Percentiles rank a stretch among this genome's conserved stretches.
These are phyloP conservation scores for Crotalus tigris DNA, from an alignment of 2,113 vertebrate genomes.

Conservation along the genomic window DNA sequence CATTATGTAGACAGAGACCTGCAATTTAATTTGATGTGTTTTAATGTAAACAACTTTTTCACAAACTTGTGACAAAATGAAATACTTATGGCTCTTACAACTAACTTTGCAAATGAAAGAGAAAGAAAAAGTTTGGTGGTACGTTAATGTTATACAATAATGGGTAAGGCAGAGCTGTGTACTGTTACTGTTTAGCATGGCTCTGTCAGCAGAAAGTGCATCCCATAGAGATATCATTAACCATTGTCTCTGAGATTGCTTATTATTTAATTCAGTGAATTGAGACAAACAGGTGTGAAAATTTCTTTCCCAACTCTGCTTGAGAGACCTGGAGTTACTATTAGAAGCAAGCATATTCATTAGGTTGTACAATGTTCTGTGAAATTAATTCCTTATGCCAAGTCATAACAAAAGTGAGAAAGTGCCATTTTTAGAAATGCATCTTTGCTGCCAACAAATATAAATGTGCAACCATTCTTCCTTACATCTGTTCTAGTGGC, in stretches of 20 bases:
- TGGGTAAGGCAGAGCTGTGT: constrained; percentile 24
- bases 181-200: constrained; percentile 34
- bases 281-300: constrained; percentile 37
- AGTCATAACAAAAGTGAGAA: constrained; percentile 45
- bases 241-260: constrained; percentile 20
- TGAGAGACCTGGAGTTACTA: constrained; percentile 49
- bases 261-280: constrained; percentile 49
- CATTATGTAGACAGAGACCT: not conserved
- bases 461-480: not conserved
- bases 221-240: constrained; percentile 32
- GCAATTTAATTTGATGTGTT: not conserved
- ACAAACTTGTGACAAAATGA: not conserved
- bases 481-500: not conserved
- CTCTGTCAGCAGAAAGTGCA: constrained; percentile 30
- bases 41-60: not conserved
- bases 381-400: constrained; percentile 39
- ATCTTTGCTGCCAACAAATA: not conserved
- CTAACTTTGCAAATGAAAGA: constrained; percentile 16
- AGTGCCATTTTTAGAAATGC: constrained; percentile 12
- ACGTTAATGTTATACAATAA: constrained; percentile 29
- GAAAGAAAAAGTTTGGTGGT: constrained; percentile 7
- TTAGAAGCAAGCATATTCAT: constrained; percentile 39
- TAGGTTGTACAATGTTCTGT: constrained; percentile 43
- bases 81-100: constrained; percentile 26
- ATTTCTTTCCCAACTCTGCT: constrained; percentile 16